Conservation (phyloP, 2,113 vertebrate species). For the Daphoenositta chrysoptera region DNA sequence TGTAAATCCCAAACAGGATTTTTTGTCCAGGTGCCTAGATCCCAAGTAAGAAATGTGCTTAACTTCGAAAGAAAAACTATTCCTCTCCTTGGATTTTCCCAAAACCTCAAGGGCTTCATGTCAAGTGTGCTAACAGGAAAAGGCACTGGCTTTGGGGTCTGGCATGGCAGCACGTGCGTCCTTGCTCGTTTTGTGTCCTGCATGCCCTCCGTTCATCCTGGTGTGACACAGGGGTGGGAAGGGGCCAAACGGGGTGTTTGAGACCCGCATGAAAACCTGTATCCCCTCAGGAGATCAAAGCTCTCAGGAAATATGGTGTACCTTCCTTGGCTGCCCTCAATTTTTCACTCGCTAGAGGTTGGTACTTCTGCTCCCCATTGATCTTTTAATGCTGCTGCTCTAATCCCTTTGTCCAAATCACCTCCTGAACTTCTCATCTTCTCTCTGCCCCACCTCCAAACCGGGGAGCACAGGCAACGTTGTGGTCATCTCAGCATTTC, state of each 20-base stretch:
- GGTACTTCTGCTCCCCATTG: background rate
- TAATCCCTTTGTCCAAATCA: background rate
- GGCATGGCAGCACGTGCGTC: fast-evolving
- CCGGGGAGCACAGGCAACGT: background rate
- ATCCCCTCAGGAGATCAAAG: background rate
- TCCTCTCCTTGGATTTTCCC: background rate
- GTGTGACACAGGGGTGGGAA: background rate
- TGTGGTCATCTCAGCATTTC: background rate
- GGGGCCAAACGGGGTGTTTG: fast-evolving
- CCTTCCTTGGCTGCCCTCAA: background rate
- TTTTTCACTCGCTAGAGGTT: background rate
- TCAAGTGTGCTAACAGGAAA: fast-evolving
- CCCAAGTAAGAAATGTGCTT: fast-evolving
- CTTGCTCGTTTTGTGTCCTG: fast-evolving
- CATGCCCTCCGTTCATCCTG: fast-evolving
- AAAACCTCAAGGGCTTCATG: background rate
- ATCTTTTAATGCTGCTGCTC: background rate
- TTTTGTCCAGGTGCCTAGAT: background rate
- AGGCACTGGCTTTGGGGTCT: background rate
- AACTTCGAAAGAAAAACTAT: background rate
- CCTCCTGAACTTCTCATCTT: background rate
- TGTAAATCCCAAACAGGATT: background rate
- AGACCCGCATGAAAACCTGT: background rate
- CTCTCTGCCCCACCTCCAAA: background rate
- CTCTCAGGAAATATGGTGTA: background rate